Base-by-base conservation (phyloP, 2,797 vertebrate genomes). In the Lates japonicus region DNA sequence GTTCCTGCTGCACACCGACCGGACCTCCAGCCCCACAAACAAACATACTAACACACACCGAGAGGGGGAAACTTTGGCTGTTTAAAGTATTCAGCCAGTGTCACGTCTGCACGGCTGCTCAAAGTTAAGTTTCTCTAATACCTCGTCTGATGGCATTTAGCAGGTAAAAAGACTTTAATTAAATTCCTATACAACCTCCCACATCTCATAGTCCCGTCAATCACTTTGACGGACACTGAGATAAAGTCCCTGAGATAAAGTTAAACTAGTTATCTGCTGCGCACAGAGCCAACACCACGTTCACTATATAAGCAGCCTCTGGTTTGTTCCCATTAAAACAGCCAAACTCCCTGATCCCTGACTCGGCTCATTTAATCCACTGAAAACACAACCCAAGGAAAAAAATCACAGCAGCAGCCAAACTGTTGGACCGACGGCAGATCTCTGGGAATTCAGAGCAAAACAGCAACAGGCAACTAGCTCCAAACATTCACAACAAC, bases 261-360 rank as follows among this genome's bases (percentile, higher is more conserved):
- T 39, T 68, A 74, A 81, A 44, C 64, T 39, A 1, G 64, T 80
- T 48, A 70, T 69, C 54, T 60, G 68, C 35, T 19, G 54, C 3
- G 1, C 7, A 17, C 39, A 4, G 46, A 59, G 5, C 62, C 44
- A 8, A 35, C 69, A 39, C 70, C 5, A 1, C 13, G 67, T 58
- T 74, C 44, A 29, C 54, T 7, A 4, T 2, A 11, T 13, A 9
- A 46, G 35, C 61, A 72, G 48, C 29, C 3, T 14, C 19, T 5
- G 20, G 29, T 29, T 7, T 11, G 25, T 22, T 46, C 35, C 25
- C 31, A 31, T 41, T 49, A 61, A 31, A n/a, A 42, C 60, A 16
- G 64, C 35, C 62, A 46, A 7, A 20, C 13, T 19, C n/a, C 22
- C 48, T 35, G 51, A 35, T 20, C 25, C 5, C 17, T 16, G 4